Base-by-base conservation (phyloP, 2,113 vertebrate genomes). In the Alligator mississippiensis region DNA sequence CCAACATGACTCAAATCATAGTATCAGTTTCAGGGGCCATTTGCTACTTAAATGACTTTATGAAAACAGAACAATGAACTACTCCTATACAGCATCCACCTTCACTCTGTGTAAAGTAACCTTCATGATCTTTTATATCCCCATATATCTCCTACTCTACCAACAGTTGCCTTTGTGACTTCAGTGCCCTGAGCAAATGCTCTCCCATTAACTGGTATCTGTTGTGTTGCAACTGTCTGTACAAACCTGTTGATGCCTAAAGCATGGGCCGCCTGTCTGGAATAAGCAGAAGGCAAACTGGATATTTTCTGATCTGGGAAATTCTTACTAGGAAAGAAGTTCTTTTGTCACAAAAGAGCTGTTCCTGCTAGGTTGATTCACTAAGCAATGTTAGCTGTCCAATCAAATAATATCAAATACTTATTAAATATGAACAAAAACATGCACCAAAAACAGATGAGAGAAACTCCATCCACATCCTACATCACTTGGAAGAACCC, bases 1-100 rank as follows among this genome's bases (percentile, higher is more conserved):
- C 97, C 97, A 96, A 82, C 94, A 92, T 89, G 95, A 91, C 95
- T 96, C 95, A 96, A 94, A 82, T 92, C 96, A 90, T 85, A 86
- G 94, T 95, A 95, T 97, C 97, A 62, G 92, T 97, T 97, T 97
- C 97, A 97, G 95, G 95, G 93, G 96, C 96, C 96, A 90, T 96
- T 95, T 97, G 96, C 94, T 95, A 88, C 95, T 95, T 91, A 95
- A 96, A 96, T 93, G 97, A 92, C 91, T 97, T 95, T 93, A 96
- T 97, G 95, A 97, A 95, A 96, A 89, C 95, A 85, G 94, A 96
- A 94, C 84, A 89, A 94, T 92, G 94, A 95, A 19, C 77, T 55
- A 3, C 57, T 84, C 95, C 84, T 55, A 0, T 27, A 88, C 84
- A 90, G 92, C 75, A 93, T 86, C 60, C 64, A 68, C 95, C 85